phyloP scores from a whole-genome alignment of 2,888 invertebrate genomes.

The Yponomeuta malinellus region DNA sequence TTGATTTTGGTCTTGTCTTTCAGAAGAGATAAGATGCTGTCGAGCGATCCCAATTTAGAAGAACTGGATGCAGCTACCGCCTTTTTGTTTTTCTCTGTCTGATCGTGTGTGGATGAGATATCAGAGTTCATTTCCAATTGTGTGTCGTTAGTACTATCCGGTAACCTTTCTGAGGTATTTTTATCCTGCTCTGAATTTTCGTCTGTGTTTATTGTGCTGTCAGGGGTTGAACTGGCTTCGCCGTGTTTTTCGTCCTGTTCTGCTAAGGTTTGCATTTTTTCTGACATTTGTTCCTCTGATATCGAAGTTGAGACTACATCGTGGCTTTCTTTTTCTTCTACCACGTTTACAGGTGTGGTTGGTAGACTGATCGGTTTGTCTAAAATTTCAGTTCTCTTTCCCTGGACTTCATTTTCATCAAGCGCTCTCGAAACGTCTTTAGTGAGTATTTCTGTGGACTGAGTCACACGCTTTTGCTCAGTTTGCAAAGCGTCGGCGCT shows the following conservation, averaged over 20 bases:
- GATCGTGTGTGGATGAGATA: constrained; percentile 43
- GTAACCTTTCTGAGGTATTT: constrained; percentile 27
- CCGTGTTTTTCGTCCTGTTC: constrained; percentile 21
- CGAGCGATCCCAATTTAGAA: constrained; percentile 38
- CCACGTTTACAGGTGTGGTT: constrained; percentile 15
- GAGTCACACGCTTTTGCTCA: background rate
- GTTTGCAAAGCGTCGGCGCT: background rate
- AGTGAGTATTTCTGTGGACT: background rate
- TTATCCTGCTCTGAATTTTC: constrained; percentile 22
- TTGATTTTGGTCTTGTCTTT: constrained; percentile 69
- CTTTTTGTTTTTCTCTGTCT: constrained; percentile 30
- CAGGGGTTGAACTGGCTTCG: constrained; percentile 41
- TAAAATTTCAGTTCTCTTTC: background rate
- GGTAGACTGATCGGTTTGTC: constrained; percentile 14
- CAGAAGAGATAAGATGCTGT: constrained; percentile 52
- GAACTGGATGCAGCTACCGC: constrained; percentile 26
- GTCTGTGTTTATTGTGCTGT: constrained; percentile 50
- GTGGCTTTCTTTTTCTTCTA: constrained; percentile 14
- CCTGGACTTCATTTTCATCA: background rate
- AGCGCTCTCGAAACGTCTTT: background rate
- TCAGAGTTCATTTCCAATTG: constrained; percentile 40
- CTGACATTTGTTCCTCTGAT: constrained; percentile 21
- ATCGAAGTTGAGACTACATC: constrained; percentile 36
- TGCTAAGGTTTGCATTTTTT: constrained; percentile 17
- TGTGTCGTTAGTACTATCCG: constrained; percentile 49